phyloP scores from a whole-genome alignment of 2,888 invertebrate species.

The Sinodicranocentrus sp. region DNA sequence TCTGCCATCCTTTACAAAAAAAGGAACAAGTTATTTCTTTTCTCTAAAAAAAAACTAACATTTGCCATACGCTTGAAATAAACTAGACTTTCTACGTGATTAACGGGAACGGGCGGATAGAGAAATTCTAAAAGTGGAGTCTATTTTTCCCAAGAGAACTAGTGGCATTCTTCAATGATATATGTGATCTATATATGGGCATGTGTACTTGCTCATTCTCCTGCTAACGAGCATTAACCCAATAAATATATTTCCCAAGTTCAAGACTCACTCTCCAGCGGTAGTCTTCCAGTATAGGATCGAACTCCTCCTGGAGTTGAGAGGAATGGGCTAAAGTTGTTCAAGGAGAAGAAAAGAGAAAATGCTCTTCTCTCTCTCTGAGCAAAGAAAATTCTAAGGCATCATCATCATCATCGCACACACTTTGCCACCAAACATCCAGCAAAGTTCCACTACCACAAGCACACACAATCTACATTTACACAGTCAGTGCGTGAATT shows the following conservation, averaged over 20 bases:
- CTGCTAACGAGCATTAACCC: conserved; percentile 47
- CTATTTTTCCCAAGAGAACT: conserved; percentile 62
- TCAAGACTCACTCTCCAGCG: conserved; percentile 16
- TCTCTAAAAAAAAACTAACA: conserved; percentile 1
- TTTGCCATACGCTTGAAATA: conserved; percentile 45
- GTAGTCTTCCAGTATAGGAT: background rate
- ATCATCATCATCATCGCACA: conserved; percentile 34
- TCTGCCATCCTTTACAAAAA: background rate
- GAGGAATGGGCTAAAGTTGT: conserved; percentile 27
- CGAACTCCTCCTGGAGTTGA: background rate
- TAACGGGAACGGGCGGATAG: conserved; percentile 68
- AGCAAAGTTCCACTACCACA: conserved; percentile 34
- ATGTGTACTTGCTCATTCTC: conserved; percentile 25
- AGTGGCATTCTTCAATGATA: conserved; percentile 51
- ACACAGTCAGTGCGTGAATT: conserved; percentile 72
- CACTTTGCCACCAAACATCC: too few relatives aligned
- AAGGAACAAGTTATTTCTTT: conserved; percentile 6
- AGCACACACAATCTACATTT: conserved; percentile 27
- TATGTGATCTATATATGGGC: conserved; percentile 34
- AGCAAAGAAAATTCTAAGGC: conserved; percentile 43
- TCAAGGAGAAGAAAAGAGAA: conserved; percentile 17
- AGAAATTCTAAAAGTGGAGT: conserved; percentile 56
- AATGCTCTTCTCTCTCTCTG: too few relatives aligned
- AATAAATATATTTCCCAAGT: conserved; percentile 42
- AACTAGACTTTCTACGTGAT: conserved; percentile 72